A percentile compares a stretch with the other conserved stretches of the same genome.
Conservation (phyloP, 2,797 vertebrate species). For the Acropternis orthonyx region DNA sequence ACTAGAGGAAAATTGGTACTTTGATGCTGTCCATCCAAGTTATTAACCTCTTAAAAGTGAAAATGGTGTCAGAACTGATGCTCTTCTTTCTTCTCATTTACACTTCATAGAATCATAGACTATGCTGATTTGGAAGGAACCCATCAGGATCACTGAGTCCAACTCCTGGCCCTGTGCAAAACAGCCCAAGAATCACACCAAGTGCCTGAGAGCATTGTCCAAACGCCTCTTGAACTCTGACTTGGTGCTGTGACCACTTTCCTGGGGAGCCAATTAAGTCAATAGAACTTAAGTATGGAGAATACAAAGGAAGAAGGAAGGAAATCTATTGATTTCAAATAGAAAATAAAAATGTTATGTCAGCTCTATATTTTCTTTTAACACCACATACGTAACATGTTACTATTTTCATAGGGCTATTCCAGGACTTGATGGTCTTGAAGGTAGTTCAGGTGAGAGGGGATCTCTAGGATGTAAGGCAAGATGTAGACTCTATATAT, state of each 20-base stretch:
- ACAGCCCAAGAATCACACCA: neutral
- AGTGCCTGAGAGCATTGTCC: neutral
- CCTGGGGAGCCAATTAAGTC: neutral
- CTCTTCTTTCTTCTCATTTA: neutral
- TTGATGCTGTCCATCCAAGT: neutral
- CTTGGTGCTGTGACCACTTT: neutral
- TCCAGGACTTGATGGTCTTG: neutral
- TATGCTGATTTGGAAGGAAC: neutral
- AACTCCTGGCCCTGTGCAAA: neutral
- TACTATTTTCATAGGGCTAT: neutral
- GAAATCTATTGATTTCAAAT: neutral
- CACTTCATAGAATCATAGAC: neutral
- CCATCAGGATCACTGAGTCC: neutral
- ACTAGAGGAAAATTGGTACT: neutral
- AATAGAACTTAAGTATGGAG: neutral
- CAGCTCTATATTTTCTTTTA: neutral
- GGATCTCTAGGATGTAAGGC: slow-evolving; percentile 25
- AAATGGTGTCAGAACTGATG: neutral
- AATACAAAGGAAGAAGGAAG: neutral
- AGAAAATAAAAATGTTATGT: neutral
- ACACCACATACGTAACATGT: neutral
- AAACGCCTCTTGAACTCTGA: neutral
- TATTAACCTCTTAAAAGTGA: neutral
- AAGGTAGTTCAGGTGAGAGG: neutral
- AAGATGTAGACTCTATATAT: neutral